Conservation (phyloP, 2,888 invertebrate species). For the Melolontha melolontha region DNA sequence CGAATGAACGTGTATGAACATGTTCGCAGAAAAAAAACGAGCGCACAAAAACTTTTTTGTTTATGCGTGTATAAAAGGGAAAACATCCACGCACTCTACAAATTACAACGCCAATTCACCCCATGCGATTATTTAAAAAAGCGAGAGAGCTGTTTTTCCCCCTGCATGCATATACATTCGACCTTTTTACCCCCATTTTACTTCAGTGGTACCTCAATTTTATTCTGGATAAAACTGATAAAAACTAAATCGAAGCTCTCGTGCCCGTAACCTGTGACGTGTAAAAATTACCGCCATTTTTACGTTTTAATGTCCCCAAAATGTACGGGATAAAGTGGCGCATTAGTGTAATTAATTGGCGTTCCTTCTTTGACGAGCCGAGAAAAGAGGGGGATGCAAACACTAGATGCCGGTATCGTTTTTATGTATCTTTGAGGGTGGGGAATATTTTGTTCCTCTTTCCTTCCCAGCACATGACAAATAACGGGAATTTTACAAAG, state of each 20-base stretch:
- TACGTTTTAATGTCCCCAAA: constrained; percentile 50
- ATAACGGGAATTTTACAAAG: not conserved
- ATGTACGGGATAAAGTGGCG: constrained; percentile 50
- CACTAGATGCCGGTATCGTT: not conserved
- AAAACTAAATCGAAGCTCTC: constrained; percentile 49
- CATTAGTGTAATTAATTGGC: constrained; percentile 55
- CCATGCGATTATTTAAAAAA: constrained; percentile 34
- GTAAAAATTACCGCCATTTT: constrained; percentile 54
- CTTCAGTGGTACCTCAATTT: constrained; percentile 30
- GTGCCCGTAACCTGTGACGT: constrained; percentile 50
- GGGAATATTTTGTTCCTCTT: not conserved
- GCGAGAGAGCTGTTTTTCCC: constrained; percentile 7
- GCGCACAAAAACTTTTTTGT: constrained; percentile 17
- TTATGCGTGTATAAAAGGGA: constrained; percentile 21
- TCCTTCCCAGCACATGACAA: not conserved
- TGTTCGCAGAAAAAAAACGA: constrained; percentile 22
- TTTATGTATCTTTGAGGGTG: not conserved
- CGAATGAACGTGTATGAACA: constrained; percentile 29
- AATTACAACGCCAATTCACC: constrained; percentile 24
- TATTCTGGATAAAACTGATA: constrained; percentile 22
- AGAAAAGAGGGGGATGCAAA: constrained; percentile 17
- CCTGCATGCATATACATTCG: constrained; percentile 7
- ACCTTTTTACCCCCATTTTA: not conserved
- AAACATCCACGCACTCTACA: constrained; percentile 31
- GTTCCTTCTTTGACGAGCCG: constrained; percentile 35